Conservation (phyloP, 2,888 invertebrate species). For the Anagyrus pseudococci region DNA sequence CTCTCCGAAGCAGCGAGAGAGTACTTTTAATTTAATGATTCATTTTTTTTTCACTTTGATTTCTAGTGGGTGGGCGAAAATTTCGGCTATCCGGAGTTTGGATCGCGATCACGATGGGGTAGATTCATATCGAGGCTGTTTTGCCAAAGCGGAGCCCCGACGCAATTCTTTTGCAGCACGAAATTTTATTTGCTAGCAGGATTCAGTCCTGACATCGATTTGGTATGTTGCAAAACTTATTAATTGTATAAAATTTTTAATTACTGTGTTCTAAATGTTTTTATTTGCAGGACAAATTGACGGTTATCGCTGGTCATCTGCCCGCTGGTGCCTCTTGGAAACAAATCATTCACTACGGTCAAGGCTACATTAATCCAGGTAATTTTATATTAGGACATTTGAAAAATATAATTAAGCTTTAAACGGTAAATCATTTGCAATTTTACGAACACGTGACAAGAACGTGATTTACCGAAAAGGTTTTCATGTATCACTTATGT, state of each 20-base stretch:
- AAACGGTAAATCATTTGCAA: background rate
- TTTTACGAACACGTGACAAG: background rate
- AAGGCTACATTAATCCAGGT: conserved; percentile 56
- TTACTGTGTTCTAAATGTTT: background rate
- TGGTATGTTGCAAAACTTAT: conserved; percentile 15
- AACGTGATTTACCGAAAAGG: no score
- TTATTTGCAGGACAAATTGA: conserved; percentile 48
- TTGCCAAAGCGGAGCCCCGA: conserved; percentile 49
- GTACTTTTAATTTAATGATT: no score
- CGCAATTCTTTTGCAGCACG: conserved; percentile 53
- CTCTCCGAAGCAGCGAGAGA: no score
- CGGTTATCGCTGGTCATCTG: conserved; percentile 53
- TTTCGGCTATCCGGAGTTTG: conserved; percentile 57
- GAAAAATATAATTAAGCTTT: no score
- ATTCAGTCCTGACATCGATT: conserved; percentile 44
- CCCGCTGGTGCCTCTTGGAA: conserved; percentile 60
- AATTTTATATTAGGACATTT: conserved; percentile 5
- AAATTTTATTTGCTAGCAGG: conserved; percentile 50
- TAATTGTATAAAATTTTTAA: background rate
- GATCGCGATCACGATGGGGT: conserved; percentile 54
- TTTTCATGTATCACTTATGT: background rate
- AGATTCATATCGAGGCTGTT: conserved; percentile 54
- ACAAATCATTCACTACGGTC: conserved; percentile 55
- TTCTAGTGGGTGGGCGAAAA: conserved; percentile 56
- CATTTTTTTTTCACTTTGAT: no score